A percentile compares a stretch with the other conserved stretches of the same genome.
Evolutionary conservation across 1,140 invertebrate genomes (phyloP).

Genomic region (Helicoverpa zea): DNA sequence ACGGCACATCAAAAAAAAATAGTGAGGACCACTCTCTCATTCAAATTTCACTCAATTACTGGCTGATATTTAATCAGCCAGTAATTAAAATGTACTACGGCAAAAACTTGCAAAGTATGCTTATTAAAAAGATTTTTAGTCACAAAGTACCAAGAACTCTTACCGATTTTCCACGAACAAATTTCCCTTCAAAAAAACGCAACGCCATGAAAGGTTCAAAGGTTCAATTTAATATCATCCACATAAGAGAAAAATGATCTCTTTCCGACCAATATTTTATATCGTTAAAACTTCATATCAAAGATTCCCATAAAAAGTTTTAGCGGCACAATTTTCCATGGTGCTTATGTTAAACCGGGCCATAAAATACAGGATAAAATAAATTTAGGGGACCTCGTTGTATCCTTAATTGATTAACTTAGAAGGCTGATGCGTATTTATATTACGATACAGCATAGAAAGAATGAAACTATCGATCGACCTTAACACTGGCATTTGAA

Average conservation of each 20-base stretch:
- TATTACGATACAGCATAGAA: conserved; percentile 22
- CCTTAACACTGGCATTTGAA: conserved; percentile 71
- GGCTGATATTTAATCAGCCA: no score
- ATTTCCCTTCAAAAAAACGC: conserved; percentile 8
- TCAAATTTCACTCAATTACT: no score
- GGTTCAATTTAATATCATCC: conserved; percentile 17
- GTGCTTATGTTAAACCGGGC: conserved; percentile 19
- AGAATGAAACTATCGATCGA: conserved; percentile 58
- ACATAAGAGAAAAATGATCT: conserved; percentile 8
- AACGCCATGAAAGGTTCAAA: conserved; percentile 16
- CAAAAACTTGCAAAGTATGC: no score
- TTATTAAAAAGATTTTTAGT: not conserved
- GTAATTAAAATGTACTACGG: no score
- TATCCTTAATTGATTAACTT: conserved; percentile 4
- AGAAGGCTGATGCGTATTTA: conserved; percentile 17
- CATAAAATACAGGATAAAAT: conserved; percentile 1
- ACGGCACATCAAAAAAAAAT: no score
- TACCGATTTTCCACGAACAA: not conserved
- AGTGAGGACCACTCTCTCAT: no score
- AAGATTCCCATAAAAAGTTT: conserved; percentile 9
- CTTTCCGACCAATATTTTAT: conserved; percentile 23
- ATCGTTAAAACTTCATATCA: conserved; percentile 30
- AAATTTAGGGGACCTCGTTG: not conserved
- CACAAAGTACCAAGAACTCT: not conserved
- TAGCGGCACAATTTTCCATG: not conserved